Conservation (phyloP, 1,140 invertebrate genomes). For the Drosophila repletoides region DNA sequence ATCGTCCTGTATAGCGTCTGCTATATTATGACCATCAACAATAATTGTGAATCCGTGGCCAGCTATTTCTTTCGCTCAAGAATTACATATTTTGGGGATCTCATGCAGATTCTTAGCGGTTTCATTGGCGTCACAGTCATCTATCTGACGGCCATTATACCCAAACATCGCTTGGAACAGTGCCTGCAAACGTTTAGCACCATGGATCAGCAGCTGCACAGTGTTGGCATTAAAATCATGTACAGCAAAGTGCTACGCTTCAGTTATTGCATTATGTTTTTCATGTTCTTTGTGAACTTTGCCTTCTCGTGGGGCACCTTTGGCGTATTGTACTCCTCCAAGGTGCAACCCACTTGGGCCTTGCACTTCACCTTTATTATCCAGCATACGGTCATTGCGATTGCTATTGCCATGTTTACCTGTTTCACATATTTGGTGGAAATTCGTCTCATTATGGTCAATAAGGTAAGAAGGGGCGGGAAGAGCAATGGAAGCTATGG, state of each 20-base stretch:
- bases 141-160: constrained; percentile 67
- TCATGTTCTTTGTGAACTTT: constrained; percentile 53
- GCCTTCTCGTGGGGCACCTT: constrained; percentile 61
- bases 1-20: constrained; percentile 52
- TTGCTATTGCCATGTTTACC: constrained; percentile 56
- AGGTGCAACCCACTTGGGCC: constrained; percentile 45
- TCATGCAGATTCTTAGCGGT: constrained; percentile 75
- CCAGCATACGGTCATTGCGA: constrained; percentile 73
- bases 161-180: constrained; percentile 63
- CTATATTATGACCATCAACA: constrained; percentile 62
- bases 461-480: constrained; percentile 58
- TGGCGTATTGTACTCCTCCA: constrained; percentile 50
- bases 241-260: constrained; percentile 74
- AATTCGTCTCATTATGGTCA: constrained; percentile 70
- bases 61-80: constrained; percentile 74
- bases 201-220: constrained; percentile 64
- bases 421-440: constrained; percentile 75
- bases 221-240: constrained; percentile 74
- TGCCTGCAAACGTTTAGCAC: constrained; percentile 63
- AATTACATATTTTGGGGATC: constrained; percentile 73
- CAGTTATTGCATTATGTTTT: constrained; percentile 57
- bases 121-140: constrained; percentile 78
- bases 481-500: too few species aligned
- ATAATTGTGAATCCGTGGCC: constrained; percentile 72
- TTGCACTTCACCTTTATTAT: constrained; percentile 69